Base-by-base conservation (phyloP, 2,888 invertebrate genomes). In the Candidula unifasciata region DNA sequence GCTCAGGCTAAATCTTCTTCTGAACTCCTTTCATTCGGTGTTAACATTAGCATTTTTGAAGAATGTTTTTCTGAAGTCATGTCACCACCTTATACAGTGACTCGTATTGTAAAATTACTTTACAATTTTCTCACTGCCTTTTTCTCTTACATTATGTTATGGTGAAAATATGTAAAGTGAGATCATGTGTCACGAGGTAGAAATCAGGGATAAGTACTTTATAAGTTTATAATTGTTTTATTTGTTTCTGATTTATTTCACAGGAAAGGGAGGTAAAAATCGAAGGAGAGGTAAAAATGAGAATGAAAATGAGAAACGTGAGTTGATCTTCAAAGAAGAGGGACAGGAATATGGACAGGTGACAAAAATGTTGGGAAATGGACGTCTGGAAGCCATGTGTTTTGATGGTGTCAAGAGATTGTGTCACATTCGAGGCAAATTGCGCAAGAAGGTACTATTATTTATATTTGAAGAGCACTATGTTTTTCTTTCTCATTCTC, bases 221-320 rank as follows among this genome's bases (percentile, higher is more conserved):
- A 18, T 54, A 8, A 18, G 54, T 10, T 54, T 18, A 54, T 60
- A 27, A 68, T 13, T 30, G 8, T 27, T 13, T 10, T 16, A 68
- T n/a, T 30, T 16, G 16, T 52, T 81, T 84, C 54, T 68, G 16
- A 74, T n/a, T 73, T 79, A 16, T 64, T 21, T 73, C 21, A 5
- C 84, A 96, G 99, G 99, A 96, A 99, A 99, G 96, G 99, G 99
- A 96, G 99, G 99, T 96, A 99, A 99, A 96, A 99, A 99, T 95
- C 96, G 99, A 94, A 97, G 99, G 95, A 96, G 99, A 95, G 99
- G 99, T 94, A 99, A 99, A 96, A 99, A 99, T 94, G 99, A 99
- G 95, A 99, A 99, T 94, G 99, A 99, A 95, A 98, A 98, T 85
- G 98, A 99, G 94, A 99, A 99, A 95, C 96, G 99, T 95, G 99